Percentiles rank a stretch among this genome's conserved stretches.
These are phyloP conservation scores for Sciurus vulgaris DNA, from an alignment of 2,797 vertebrate species.

Conservation along the genomic window DNA sequence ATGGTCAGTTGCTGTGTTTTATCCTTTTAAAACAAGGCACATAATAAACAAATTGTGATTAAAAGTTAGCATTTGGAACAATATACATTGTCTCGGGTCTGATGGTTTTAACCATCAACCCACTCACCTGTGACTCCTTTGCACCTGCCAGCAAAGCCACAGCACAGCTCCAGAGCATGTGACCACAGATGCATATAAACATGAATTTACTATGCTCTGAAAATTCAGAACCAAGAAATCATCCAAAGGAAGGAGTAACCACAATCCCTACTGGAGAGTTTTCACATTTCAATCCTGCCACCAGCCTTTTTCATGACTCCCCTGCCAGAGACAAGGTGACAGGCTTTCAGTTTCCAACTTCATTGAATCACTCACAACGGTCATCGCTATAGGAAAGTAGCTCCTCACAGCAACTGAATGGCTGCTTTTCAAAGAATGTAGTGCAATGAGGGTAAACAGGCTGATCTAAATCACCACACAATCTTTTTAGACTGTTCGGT, in stretches of 20 bases:
- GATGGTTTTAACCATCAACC: not conserved
- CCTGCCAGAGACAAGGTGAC: not conserved
- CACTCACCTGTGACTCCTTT: not conserved
- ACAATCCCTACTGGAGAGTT: not conserved
- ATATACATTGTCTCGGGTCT: not conserved
- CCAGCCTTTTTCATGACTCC: not conserved
- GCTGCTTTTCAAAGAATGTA: slow-evolving; percentile 21
- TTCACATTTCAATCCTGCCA: not conserved
- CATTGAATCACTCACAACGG: not conserved
- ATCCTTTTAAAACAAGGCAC: slow-evolving; percentile 17
- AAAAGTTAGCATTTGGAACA: not conserved
- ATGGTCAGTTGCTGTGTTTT: not conserved
- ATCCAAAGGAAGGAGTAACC: not conserved
- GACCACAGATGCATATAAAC: not conserved
- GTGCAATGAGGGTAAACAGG: not conserved
- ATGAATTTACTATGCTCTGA: not conserved
- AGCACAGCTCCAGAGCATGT: not conserved
- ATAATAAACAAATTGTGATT: not conserved
- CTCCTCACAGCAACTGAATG: not conserved
- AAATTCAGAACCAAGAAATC: not conserved
- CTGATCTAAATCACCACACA: not conserved
- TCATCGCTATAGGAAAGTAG: not conserved
- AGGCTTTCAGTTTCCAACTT: slow-evolving; percentile 41
- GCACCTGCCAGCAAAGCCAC: not conserved
- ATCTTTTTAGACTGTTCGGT: not conserved